phyloP scores from a whole-genome alignment of 2,888 invertebrate genomes.

The Acrobasis consociella region DNA sequence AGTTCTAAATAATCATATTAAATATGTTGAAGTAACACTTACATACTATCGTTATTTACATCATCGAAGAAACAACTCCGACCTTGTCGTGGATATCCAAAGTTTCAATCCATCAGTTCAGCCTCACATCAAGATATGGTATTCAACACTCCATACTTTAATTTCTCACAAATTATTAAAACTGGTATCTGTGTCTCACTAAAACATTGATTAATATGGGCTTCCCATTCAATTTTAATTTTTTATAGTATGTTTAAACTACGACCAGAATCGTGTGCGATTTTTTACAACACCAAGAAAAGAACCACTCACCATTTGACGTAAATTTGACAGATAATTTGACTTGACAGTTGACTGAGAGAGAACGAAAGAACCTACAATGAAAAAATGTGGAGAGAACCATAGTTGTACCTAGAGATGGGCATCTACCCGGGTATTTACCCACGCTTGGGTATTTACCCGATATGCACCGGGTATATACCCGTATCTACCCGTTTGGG shows the following conservation, averaged over 20 bases:
- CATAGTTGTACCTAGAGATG: too few species aligned
- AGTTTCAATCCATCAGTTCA: slow-evolving; percentile 38
- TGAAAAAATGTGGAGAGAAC: too few species aligned
- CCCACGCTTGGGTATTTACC: too few species aligned
- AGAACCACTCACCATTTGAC: too few species aligned
- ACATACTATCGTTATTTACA: slow-evolving; percentile 71
- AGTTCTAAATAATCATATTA: background rate
- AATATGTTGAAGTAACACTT: slow-evolving; percentile 37
- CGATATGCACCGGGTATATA: too few species aligned
- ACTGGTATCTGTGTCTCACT: background rate
- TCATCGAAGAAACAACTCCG: slow-evolving; percentile 57
- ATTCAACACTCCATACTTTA: background rate
- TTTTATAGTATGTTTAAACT: too few species aligned
- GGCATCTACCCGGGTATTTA: too few species aligned
- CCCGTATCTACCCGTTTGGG: too few species aligned
- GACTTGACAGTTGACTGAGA: too few species aligned
- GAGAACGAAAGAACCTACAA: background rate
- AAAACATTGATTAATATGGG: background rate
- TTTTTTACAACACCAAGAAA: too few species aligned
- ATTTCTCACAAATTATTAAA: background rate
- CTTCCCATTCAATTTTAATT: background rate
- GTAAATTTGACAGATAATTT: too few species aligned
- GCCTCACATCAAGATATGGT: background rate
- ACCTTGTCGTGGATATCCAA: slow-evolving; percentile 59
- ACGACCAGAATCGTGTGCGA: background rate